These are phyloP conservation scores for Podargus strigoides DNA, from an alignment of 2,797 vertebrate genomes.

Conservation along the genomic window DNA sequence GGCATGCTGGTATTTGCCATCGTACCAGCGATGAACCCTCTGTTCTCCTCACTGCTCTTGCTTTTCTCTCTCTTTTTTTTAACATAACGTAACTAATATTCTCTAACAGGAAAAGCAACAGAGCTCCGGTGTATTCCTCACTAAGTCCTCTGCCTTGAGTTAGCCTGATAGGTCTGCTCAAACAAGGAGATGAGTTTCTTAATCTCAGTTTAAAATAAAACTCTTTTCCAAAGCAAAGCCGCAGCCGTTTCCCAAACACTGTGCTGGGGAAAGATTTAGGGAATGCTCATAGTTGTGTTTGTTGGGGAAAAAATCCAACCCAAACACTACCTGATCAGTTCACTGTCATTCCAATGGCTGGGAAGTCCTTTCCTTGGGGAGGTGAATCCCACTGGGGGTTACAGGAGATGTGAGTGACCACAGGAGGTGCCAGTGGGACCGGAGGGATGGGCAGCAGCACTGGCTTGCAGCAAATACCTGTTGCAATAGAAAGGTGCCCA, in stretches of 20 bases:
- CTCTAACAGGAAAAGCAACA: neutral
- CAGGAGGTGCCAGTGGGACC: fast-evolving
- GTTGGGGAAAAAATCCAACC: fast-evolving
- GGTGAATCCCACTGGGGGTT: neutral
- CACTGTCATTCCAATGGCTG: neutral
- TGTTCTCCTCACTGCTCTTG: neutral
- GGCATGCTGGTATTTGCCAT: neutral
- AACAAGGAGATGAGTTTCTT: neutral
- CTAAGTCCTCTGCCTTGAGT: neutral
- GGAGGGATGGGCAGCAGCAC: fast-evolving
- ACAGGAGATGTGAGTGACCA: fast-evolving
- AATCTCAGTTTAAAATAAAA: fast-evolving
- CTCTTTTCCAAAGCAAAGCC: fast-evolving
- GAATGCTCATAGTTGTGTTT: fast-evolving
- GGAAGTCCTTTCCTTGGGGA: fast-evolving
- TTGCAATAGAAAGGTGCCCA: neutral
- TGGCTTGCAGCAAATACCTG: fast-evolving
- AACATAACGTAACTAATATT: fast-evolving
- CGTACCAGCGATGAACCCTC: neutral
- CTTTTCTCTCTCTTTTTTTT: neutral
- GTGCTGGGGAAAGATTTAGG: fast-evolving
- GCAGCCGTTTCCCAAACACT: fast-evolving
- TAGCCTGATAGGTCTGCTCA: neutral
- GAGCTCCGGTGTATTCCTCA: neutral
- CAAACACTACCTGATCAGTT: fast-evolving